These are phyloP conservation scores for Zeuzera pyrina DNA, from an alignment of 2,888 invertebrate species.

Conservation along the genomic window DNA sequence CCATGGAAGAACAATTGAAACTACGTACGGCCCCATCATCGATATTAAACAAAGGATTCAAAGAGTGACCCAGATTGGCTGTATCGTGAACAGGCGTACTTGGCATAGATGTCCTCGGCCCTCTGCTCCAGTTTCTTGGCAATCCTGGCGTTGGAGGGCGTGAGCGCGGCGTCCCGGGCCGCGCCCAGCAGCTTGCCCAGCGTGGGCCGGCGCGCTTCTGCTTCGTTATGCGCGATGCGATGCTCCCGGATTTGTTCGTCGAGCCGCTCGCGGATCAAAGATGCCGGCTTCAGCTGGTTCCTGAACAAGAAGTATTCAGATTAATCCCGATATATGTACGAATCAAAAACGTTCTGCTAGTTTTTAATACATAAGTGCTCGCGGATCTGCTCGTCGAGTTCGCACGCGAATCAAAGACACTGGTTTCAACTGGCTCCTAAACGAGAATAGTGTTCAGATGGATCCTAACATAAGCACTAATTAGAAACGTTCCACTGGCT, in stretches of 20 bases:
- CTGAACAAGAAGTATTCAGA: no score
- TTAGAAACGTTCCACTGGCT: no score
- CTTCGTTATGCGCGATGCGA: constrained; percentile 84
- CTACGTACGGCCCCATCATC: no score
- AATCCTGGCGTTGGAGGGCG: constrained; percentile 87
- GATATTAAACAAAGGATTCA: no score
- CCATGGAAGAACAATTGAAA: no score
- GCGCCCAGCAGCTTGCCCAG: constrained; percentile 86
- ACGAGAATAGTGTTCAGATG: no score
- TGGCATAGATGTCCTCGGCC: constrained; percentile 85
- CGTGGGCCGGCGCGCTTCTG: constrained; percentile 89
- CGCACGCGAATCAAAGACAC: constrained; percentile 91
- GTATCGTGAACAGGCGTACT: no score
- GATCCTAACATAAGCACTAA: no score
- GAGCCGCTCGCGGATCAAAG: constrained; percentile 88
- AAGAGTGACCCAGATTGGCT: no score
- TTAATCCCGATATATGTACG: no score
- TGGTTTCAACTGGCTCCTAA: constrained; percentile 80
- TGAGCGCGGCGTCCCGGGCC: constrained; percentile 85
- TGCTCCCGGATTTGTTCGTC: constrained; percentile 94
- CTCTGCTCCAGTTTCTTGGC: constrained; percentile 92
- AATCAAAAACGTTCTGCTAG: no score
- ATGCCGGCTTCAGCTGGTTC: constrained; percentile 85
- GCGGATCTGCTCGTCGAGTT: constrained; percentile 88
- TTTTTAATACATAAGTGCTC: no score